Evolutionary conservation across 2,113 vertebrate genomes (phyloP).

Genomic region (Gallinago undulata): DNA sequence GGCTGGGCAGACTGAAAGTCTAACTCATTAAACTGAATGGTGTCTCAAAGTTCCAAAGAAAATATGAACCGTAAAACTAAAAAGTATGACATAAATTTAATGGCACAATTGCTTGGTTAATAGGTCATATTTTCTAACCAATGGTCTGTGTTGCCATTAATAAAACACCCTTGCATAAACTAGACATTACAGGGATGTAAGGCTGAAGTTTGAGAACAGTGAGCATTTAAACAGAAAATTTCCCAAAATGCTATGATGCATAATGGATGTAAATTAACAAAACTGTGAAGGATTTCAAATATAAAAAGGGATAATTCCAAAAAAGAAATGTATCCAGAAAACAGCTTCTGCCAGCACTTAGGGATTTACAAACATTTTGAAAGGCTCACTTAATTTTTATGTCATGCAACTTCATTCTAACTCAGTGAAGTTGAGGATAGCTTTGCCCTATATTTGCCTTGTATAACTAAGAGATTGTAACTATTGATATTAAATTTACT

Average conservation of each 20-base stretch:
- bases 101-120: slow-evolving; percentile 6
- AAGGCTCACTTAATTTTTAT: not conserved
- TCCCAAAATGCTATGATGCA: not conserved
- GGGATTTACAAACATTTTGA: not conserved
- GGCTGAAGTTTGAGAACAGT: not conserved
- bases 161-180: not conserved
- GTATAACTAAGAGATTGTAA: not conserved
- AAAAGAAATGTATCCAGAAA: not conserved
- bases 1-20: not conserved
- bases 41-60: not conserved
- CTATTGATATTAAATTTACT: not conserved
- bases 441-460: not conserved
- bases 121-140: not conserved
- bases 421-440: not conserved
- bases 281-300: not conserved
- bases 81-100: not conserved
- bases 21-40: not conserved
- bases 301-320: not conserved
- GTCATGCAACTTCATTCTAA: not conserved
- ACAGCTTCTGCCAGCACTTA: not conserved
- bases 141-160: not conserved
- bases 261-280: not conserved
- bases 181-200: not conserved
- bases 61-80: not conserved
- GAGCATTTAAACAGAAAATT: not conserved